A percentile compares a stretch with the other conserved stretches of the same genome.
Evolutionary conservation across 2,797 vertebrate species (phyloP).

Genomic region (Echeneis naucrates): DNA sequence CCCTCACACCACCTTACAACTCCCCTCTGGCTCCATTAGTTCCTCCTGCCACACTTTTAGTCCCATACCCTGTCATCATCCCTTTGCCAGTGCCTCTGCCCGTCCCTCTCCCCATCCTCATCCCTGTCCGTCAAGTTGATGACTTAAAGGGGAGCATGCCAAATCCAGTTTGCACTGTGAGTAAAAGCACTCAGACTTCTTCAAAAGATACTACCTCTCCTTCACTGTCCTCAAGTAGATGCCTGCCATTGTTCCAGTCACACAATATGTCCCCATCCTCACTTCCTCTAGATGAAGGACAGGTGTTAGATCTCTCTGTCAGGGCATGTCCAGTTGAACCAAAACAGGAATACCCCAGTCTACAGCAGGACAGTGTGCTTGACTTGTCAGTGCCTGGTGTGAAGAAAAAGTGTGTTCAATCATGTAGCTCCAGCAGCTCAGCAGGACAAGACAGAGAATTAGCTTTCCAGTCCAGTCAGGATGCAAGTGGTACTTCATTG

Average conservation of each 20-base stretch:
- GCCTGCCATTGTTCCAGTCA: slow-evolving; percentile 43
- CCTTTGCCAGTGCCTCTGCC: slow-evolving; percentile 95
- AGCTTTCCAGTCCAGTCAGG: slow-evolving; percentile 70
- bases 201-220: slow-evolving; percentile 87
- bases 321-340: slow-evolving; percentile 83
- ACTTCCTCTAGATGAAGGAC: slow-evolving; percentile 82
- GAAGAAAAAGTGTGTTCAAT: slow-evolving; percentile 82
- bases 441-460: slow-evolving; percentile 57
- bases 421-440: slow-evolving; percentile 31
- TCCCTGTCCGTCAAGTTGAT: slow-evolving; percentile 86
- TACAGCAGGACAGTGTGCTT: slow-evolving; percentile 91
- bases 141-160: slow-evolving; percentile 88
- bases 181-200: slow-evolving; percentile 91
- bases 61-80: slow-evolving; percentile 95
- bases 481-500: slow-evolving; percentile 65
- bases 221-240: slow-evolving; percentile 82
- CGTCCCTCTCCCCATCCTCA: slow-evolving; percentile 93
- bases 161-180: slow-evolving; percentile 86
- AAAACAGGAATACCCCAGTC: slow-evolving; percentile 79
- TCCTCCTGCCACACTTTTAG: slow-evolving; percentile 93
- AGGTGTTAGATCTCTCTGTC: slow-evolving; percentile 94
- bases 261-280: slow-evolving; percentile 53
- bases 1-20: slow-evolving; percentile 87
- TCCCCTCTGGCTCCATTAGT: slow-evolving; percentile 92
- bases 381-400: slow-evolving; percentile 90